Base-by-base conservation (phyloP, 2,113 vertebrate genomes). In the Xyrauchen texanus region DNA sequence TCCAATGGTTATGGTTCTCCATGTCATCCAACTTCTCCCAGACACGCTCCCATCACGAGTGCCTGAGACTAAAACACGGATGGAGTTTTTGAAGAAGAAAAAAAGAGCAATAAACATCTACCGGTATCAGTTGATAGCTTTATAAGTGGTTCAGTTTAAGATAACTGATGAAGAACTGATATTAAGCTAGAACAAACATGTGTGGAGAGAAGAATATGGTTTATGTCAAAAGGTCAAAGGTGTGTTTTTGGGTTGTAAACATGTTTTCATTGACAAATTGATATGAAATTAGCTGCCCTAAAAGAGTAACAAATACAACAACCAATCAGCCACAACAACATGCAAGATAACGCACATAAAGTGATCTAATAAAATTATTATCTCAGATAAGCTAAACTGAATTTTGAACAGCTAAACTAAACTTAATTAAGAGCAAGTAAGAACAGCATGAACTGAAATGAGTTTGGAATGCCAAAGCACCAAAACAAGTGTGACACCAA, bases 61-160 rank as follows among this genome's bases (percentile, higher is more conserved):
- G 21, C 21, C 21, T 34, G 21, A 34, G 21, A 34, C 21, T 34
- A 34, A 34, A 34, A 34, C 21, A 34, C 21, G 21, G 3, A 34
- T 34, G 21, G 21, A 34, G 21, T 34, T 34, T 34, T 34, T 34
- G 21, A 34, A 34, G 21, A 49, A 49, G 2, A 49, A 49, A 49
- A 58, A 58, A 64, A 15, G 46, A 64, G 12, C 58, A 63, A 64
- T 64, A 65, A 76, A 44, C 49, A 53, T 74, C 9, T 5, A 47
- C n/a, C 15, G 0, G 15, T 51, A 62, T 74, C 46, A 42, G 10
- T 42, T 49, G 58, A 74, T 62, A 5, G 55, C 10, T 72, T 15
- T 72, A 12, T 60, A 72, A 72, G 44, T 72, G n/a, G 7, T 47
- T 60, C 16, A 60, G 42, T 47, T 47, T 12, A 5, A 72, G 44